A percentile compares a stretch with the other conserved stretches of the same genome.
These are phyloP conservation scores for Acrobasis suavella DNA, from an alignment of 2,888 invertebrate genomes.

Conservation along the genomic window DNA sequence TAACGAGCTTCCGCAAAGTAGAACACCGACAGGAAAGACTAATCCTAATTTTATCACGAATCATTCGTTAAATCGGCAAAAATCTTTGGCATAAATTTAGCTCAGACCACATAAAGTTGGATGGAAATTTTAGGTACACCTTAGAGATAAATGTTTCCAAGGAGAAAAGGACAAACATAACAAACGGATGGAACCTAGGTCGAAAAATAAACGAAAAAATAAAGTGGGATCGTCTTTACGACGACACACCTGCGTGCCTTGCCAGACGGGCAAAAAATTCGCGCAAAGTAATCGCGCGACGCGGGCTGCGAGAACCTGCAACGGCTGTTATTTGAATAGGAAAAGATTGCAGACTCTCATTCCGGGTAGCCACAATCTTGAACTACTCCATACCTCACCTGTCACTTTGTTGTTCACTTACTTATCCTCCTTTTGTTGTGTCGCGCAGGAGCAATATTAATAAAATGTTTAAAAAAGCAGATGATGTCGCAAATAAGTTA, in stretches of 20 bases:
- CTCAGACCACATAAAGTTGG: conserved; percentile 3
- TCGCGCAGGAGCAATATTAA: neutral
- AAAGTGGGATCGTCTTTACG: conserved; percentile 49
- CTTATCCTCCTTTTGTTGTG: neutral
- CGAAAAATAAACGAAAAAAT: conserved; percentile 56
- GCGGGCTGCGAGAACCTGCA: conserved; percentile 27
- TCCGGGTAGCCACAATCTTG: conserved; percentile 27
- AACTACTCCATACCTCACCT: neutral
- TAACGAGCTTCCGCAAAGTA: conserved; percentile 38
- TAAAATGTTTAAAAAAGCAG: neutral
- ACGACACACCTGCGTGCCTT: conserved; percentile 65
- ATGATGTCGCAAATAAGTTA: neutral
- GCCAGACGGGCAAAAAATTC: conserved; percentile 70
- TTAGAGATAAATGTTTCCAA: conserved; percentile 34
- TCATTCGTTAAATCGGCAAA: neutral
- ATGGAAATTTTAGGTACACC: conserved; percentile 2
- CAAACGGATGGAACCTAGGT: conserved; percentile 54
- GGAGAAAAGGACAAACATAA: conserved; percentile 56
- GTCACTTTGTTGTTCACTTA: neutral
- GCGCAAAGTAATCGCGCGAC: conserved; percentile 50
- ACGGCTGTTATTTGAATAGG: conserved; percentile 45
- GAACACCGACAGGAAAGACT: conserved; percentile 28
- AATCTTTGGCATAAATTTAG: conserved; percentile 7
- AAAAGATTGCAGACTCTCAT: conserved; percentile 52
- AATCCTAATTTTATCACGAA: conserved; percentile 7